Percentiles rank a stretch among this genome's conserved stretches.
Evolutionary conservation across 2,113 vertebrate species (phyloP).

Genomic region (Notothenia coriiceps): DNA sequence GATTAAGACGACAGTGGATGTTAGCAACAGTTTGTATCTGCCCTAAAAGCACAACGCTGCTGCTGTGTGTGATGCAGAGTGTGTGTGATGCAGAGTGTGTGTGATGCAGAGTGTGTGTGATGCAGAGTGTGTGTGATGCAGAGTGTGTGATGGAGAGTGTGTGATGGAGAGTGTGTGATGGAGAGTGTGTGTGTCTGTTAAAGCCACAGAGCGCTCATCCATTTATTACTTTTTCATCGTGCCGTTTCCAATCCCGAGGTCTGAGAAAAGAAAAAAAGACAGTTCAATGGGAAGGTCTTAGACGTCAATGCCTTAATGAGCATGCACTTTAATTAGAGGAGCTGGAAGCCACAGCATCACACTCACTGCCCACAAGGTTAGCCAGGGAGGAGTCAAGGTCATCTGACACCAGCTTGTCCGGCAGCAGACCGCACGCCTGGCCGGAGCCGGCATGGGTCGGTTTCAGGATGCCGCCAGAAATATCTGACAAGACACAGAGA

Average conservation of each 20-base stretch:
- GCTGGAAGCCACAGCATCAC: constrained; percentile 30
- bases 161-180: not conserved
- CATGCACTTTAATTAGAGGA: constrained; percentile 1
- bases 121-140: not conserved
- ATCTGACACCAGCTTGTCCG: constrained; percentile 95
- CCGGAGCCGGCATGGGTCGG: constrained; percentile 93
- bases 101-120: too few relatives aligned
- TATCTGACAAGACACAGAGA: constrained; percentile 75
- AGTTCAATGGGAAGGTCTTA: not conserved
- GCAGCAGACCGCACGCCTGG: constrained; percentile 88
- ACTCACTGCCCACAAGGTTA: constrained; percentile 98
- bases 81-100: not conserved
- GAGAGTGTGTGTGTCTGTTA: not conserved
- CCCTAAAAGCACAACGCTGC: constrained; percentile 42
- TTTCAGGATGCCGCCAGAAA: constrained; percentile 94
- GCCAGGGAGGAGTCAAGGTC: constrained; percentile 98
- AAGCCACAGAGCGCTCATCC: not conserved
- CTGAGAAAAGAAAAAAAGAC: constrained; percentile 69
- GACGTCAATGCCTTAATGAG: constrained; percentile 9
- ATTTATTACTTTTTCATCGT: constrained; percentile 95
- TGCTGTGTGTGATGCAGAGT: not conserved
- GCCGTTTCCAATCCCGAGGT: constrained; percentile 98
- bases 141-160: not conserved
- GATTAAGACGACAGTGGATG: constrained; percentile 62
- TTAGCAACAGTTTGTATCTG: constrained; percentile 50